Evolutionary conservation across 2,113 vertebrate species (phyloP).

Genomic region (Varanus komodoensis): DNA sequence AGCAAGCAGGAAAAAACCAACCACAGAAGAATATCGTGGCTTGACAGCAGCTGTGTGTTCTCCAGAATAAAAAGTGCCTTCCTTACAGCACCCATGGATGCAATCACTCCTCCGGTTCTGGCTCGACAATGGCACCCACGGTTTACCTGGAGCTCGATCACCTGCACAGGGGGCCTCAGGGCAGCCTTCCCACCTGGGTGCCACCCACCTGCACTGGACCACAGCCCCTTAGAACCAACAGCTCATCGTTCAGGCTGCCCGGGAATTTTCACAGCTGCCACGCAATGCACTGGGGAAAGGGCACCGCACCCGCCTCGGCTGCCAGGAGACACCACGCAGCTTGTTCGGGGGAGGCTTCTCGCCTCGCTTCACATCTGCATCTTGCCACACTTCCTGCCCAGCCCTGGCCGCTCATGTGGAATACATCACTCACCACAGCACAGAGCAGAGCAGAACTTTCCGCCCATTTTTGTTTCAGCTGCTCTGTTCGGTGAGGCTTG

Average conservation of each 20-base stretch:
- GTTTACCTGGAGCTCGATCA: background rate
- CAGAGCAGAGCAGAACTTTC: background rate
- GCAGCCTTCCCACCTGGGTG: too few species aligned
- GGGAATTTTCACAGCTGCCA: too few species aligned
- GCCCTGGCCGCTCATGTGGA: background rate
- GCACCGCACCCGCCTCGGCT: background rate
- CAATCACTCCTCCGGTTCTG: background rate
- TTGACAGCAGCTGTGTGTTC: background rate
- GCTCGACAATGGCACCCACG: background rate
- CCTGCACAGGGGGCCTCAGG: too few species aligned
- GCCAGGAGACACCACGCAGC: background rate
- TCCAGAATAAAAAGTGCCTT: background rate
- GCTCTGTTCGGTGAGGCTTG: background rate
- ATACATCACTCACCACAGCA: background rate
- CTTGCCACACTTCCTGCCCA: background rate
- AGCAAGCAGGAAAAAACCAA: background rate
- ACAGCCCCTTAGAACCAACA: background rate
- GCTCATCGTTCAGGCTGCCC: too few species aligned
- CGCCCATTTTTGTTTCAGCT: background rate
- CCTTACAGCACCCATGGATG: background rate
- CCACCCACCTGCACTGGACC: background rate
- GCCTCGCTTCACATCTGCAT: background rate
- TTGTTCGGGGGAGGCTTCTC: background rate
- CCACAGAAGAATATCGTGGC: background rate
- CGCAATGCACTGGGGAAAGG: too few species aligned